These are phyloP conservation scores for Alviniconcha marisindica DNA, from an alignment of 1,140 invertebrate genomes.

Conservation along the genomic window DNA sequence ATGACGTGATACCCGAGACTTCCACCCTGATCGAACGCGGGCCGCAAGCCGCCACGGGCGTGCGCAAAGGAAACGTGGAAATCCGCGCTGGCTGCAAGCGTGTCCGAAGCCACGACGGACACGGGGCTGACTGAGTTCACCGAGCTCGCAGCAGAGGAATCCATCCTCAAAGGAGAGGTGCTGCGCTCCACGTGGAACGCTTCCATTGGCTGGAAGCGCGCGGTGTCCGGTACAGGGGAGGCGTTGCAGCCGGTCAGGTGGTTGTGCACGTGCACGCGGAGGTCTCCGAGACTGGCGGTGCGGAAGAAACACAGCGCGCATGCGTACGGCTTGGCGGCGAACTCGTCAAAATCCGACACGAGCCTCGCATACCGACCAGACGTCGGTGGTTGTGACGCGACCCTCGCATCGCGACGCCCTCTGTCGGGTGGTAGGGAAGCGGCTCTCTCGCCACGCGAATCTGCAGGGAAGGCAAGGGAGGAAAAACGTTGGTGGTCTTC, in stretches of 20 bases:
- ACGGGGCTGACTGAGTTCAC: neutral
- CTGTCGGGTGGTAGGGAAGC: no score
- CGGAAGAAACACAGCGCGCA: conserved; percentile 62
- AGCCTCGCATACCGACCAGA: conserved; percentile 54
- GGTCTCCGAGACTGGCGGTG: conserved; percentile 36
- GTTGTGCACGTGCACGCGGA: conserved; percentile 52
- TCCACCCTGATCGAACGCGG: no score
- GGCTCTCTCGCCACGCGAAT: no score
- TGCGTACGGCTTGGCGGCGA: conserved; percentile 55
- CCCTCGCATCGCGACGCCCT: no score
- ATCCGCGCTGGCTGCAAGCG: neutral
- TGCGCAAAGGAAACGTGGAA: neutral
- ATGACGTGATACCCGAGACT: no score
- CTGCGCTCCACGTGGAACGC: neutral
- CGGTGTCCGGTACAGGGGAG: conserved; percentile 44
- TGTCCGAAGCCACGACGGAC: neutral
- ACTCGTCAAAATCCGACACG: conserved; percentile 60
- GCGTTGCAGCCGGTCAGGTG: conserved; percentile 56
- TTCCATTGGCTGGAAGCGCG: conserved; percentile 33
- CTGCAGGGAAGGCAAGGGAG: no score
- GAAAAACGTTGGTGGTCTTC: no score
- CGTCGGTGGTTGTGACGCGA: conserved; percentile 38
- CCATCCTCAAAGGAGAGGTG: neutral
- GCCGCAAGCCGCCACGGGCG: neutral
- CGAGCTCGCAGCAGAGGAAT: neutral